These are phyloP conservation scores for Amphimallon solstitiale DNA, from an alignment of 2,888 invertebrate species.

Conservation along the genomic window DNA sequence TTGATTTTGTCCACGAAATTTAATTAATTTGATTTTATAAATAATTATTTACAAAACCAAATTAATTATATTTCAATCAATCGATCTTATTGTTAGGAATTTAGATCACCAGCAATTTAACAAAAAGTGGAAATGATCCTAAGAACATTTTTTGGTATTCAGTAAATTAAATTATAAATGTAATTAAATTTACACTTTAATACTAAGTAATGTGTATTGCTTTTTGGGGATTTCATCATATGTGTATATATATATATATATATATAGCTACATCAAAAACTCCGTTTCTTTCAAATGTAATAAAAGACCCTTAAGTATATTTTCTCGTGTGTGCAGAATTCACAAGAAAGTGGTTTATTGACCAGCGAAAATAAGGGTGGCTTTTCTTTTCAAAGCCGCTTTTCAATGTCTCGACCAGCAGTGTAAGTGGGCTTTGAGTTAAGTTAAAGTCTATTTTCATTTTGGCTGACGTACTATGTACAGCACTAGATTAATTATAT, in stretches of 20 bases:
- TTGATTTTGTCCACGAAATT: no score
- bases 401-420: neutral
- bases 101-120: no score
- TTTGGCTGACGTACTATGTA: neutral
- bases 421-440: neutral
- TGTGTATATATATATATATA: neutral
- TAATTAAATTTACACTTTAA: no score
- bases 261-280: no score
- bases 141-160: no score
- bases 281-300: neutral
- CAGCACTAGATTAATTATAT: neutral
- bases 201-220: no score
- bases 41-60: no score
- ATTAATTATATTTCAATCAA: no score
- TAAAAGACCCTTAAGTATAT: neutral
- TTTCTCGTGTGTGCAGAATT: constrained; percentile 6
- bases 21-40: no score
- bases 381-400: constrained; percentile 2
- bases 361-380: neutral
- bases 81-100: no score
- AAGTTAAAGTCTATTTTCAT: neutral
- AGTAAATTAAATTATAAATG: no score
- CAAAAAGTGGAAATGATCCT: no score
- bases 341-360: constrained; percentile 5
- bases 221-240: neutral